Evolutionary conservation across 1,140 invertebrate species (phyloP), one percentile per base, ranked within the genome.

Genomic region (Atta cephalotes): DNA sequence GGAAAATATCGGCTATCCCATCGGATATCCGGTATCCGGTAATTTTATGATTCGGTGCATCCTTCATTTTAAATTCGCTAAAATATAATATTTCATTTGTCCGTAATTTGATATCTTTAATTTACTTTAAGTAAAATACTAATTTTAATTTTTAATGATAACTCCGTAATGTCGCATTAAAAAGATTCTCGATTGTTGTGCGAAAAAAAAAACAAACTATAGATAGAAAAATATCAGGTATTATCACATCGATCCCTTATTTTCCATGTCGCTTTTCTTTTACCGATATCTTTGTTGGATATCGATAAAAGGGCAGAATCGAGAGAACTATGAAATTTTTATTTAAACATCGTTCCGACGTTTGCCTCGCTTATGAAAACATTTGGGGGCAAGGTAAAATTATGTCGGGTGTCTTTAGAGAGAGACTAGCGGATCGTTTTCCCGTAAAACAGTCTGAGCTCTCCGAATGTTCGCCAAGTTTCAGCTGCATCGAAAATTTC

Each of bases 401-500:
- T 72, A 82, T 63, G 39, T 60, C 25, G 56, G n/a, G 39, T 60
- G 56, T 74, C 70, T 76, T 84, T 84, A 65, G 25, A 63, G 39
- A 5, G 21, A 28, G 35, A 71, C 31, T 45, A 7, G 68, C 18
- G 25, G 56, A 51, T 84, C 80, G 70, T 74, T 76, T 51, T 84
- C 31, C 80, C 70, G n/a, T 45, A 45, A 62, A 70, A 63, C 80
- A 28, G 25, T 51, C 80, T 65, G n/a, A 70, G 28, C 49, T 80
- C n/a, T 39, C 49, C 63, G 18, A 80, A 68, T 56, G 63, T 60
- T 60, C 79, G 21, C 65, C 49, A 71, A 76, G 16, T 84, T 84
- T 84, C 56, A 84, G 45, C 25, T 21, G 80, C 70, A 84, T 84
- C 28, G 70, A 39, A 84, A 84, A 84, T 84, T 84, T 84, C 56